These are phyloP conservation scores for Zoroaster sp. DNA, from an alignment of 53 echinoderm and acorn worm genomes.

Conservation along the genomic window DNA sequence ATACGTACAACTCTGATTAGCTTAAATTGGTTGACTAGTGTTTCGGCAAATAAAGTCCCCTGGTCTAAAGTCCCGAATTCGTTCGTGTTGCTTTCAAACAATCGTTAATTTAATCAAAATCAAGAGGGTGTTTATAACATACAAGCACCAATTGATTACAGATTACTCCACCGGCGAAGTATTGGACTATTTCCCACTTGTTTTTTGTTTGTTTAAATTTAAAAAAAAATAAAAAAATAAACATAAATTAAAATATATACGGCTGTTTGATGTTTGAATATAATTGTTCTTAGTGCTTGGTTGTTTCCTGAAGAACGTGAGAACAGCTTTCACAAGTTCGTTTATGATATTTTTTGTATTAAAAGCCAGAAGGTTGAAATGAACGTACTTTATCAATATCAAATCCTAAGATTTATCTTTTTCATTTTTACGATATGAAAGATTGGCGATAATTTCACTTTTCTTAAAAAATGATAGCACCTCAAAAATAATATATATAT, in stretches of 20 bases:
- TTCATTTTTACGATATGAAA: no score
- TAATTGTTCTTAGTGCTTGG: background rate
- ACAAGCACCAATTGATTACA: background rate
- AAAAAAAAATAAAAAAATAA: background rate
- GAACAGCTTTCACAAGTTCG: no score
- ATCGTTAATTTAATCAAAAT: background rate
- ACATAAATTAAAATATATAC: background rate
- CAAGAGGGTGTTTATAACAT: background rate
- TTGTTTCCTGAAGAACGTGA: no score
- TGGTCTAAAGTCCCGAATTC: background rate
- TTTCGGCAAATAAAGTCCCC: background rate
- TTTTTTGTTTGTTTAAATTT: no score
- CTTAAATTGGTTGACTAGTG: background rate
- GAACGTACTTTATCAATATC: no score
- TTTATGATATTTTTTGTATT: no score
- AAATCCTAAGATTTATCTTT: no score
- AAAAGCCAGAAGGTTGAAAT: no score
- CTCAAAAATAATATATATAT: no score
- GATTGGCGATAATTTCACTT: no score
- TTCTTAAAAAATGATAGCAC: no score
- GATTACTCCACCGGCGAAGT: background rate
- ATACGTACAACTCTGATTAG: background rate
- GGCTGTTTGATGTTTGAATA: background rate
- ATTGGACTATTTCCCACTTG: background rate
- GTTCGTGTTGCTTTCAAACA: no score